These are phyloP conservation scores for Ancistrus triradiatus DNA, from an alignment of 2,113 vertebrate species.

Conservation along the genomic window DNA sequence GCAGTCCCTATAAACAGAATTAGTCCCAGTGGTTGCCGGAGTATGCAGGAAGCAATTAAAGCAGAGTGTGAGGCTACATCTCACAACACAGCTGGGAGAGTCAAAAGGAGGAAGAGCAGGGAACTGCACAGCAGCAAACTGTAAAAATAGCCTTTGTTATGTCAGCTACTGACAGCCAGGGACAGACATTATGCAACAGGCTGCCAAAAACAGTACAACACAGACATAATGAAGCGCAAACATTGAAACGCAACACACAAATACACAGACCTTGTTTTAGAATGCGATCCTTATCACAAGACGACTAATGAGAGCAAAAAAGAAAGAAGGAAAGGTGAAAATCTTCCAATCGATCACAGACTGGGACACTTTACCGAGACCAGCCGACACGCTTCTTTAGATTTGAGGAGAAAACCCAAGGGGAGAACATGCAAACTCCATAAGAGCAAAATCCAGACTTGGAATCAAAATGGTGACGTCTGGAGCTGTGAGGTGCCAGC, in stretches of 20 bases:
- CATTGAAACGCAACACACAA: not conserved
- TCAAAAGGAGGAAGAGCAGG: slow-evolving; percentile 15
- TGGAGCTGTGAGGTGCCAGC: too few relatives aligned
- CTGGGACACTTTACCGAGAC: not conserved
- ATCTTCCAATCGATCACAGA: too few relatives aligned
- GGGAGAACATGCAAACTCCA: too few relatives aligned
- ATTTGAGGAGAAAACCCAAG: too few relatives aligned
- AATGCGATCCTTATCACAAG: not conserved
- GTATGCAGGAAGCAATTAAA: not conserved
- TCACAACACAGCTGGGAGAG: slow-evolving; percentile 1
- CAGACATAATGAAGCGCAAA: not conserved
- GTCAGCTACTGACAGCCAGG: not conserved
- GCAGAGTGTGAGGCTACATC: not conserved
- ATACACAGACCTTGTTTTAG: not conserved
- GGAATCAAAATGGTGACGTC: too few relatives aligned
- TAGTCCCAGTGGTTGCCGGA: not conserved
- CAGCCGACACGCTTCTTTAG: not conserved
- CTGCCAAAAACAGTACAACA: not conserved
- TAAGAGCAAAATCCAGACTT: too few relatives aligned
- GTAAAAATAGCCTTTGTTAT: slow-evolving; percentile 38
- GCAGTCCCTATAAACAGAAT: not conserved
- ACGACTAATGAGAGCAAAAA: not conserved
- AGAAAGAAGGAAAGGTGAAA: not conserved
- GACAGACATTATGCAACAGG: not conserved
- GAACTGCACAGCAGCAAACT: not conserved